Evolutionary conservation across 2,888 invertebrate species (phyloP), one percentile per base, ranked within the genome.

Genomic region (Phyllotreta cruciferae): DNA sequence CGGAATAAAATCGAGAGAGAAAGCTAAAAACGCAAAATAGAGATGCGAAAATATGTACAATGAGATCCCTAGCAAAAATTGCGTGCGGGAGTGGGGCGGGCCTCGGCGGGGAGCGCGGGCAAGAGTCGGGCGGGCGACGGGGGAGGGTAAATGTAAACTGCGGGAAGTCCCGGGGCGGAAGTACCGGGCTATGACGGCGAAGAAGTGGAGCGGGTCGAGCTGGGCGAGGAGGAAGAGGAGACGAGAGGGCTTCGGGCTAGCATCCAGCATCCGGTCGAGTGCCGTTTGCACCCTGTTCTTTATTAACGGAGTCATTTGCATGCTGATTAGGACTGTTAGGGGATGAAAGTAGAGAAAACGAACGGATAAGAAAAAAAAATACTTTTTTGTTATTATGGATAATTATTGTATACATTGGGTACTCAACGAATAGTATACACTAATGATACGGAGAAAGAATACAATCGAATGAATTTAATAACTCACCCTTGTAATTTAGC

Each of bases 11-110:
- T 75, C 75, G 76, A 75, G 76, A 74, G 76, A 75, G 75, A 73
- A 74, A 75, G 77, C 76, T 76, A 77, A 77, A 77, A 77, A 77
- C 77, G 77, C 75, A 77, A 78, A 78, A 77, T 77, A 78, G 77
- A 77, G 75, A 77, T 74, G 77, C 76, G 78, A 78, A 78, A 78
- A 78, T 78, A 78, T 78, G 77, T 77, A 77, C 77, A 77, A 77
- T 76, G 76, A 77, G 76, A 71, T 74, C 77, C 74, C 76, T 77
- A 77, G 77, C 77, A 76, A 77, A 77, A 77, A 77, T 77, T 76
- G 74, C 73, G 75, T 73, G 75, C 73, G 70, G 74, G 74, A 64
- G 71, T 64, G 64, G 66, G 67, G 68, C 55, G 62, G 64, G 62
- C 44, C 52, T 34, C 52, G 36, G 60, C 45, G 68, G 62, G 73